These are phyloP conservation scores for Dendrolimus kikuchii DNA, from an alignment of 1,140 invertebrate species.

Conservation along the genomic window DNA sequence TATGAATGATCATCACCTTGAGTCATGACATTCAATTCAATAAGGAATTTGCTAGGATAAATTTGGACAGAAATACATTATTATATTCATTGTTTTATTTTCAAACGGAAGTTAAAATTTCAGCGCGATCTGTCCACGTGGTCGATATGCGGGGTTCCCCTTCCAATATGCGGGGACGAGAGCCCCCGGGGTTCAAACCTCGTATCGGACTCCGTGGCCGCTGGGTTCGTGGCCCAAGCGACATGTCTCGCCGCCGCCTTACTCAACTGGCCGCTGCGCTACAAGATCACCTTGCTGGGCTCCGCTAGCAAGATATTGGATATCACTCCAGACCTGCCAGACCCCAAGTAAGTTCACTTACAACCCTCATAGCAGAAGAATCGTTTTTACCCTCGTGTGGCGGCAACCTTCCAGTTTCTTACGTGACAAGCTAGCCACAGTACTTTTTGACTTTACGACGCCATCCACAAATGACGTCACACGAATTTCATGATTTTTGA, in stretches of 20 bases:
- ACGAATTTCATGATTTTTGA: too few species aligned
- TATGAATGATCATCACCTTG: too few species aligned
- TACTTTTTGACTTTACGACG: too few species aligned
- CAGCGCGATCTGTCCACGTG: slow-evolving; percentile 41
- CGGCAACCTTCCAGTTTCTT: too few species aligned
- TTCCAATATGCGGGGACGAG: slow-evolving; percentile 55
- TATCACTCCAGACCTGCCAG: slow-evolving; percentile 44
- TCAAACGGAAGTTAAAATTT: background rate
- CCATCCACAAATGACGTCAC: too few species aligned
- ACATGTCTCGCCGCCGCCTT: slow-evolving; percentile 39
- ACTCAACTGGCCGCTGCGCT: slow-evolving; percentile 51
- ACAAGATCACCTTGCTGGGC: slow-evolving; percentile 49
- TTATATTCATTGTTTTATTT: too few species aligned
- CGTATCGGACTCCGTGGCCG: slow-evolving; percentile 43
- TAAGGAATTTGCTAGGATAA: too few species aligned
- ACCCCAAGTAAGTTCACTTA: slow-evolving; percentile 43
- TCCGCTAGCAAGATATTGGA: slow-evolving; percentile 61
- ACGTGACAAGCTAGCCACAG: too few species aligned
- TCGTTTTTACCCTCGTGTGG: too few species aligned
- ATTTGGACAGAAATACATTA: too few species aligned
- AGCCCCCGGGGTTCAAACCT: slow-evolving; percentile 29
- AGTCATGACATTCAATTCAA: too few species aligned
- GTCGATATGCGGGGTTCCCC: slow-evolving; percentile 45
- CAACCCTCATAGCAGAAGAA: too few species aligned
- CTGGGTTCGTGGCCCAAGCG: slow-evolving; percentile 52